phyloP scores from a whole-genome alignment of 2,888 invertebrate genomes.

The Allophyes oxyacanthae region DNA sequence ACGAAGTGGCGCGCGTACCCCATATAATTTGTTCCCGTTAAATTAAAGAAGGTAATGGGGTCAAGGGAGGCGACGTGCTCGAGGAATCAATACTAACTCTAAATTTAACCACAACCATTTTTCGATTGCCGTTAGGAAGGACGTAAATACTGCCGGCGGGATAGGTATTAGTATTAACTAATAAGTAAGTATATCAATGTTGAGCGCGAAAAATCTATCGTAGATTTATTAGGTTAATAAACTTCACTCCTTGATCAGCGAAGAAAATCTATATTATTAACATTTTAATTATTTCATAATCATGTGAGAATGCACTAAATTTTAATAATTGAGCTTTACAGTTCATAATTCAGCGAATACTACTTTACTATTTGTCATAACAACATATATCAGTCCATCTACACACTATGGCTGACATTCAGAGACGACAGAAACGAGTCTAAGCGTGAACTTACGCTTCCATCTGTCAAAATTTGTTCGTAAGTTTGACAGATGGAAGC shows the following conservation, averaged over 20 bases:
- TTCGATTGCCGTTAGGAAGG: constrained; percentile 25
- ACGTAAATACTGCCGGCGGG: constrained; percentile 3
- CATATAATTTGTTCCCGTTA: constrained; percentile 52
- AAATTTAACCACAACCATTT: constrained; percentile 35
- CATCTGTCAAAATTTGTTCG: too few species aligned
- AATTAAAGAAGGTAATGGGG: constrained; percentile 56
- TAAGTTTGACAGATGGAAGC: too few species aligned
- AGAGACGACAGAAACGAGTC: too few species aligned
- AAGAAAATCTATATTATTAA: too few species aligned
- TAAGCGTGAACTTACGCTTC: too few species aligned
- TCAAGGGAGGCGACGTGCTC: constrained; percentile 61
- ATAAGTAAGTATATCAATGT: neutral
- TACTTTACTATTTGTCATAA: constrained; percentile 5
- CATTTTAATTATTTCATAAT: too few species aligned
- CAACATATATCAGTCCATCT: constrained; percentile 20
- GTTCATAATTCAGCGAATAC: neutral
- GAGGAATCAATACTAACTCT: constrained; percentile 59
- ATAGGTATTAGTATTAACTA: too few species aligned
- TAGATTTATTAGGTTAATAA: too few species aligned
- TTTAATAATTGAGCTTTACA: too few species aligned
- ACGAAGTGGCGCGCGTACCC: constrained; percentile 41
- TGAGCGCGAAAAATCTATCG: neutral
- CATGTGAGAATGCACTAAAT: too few species aligned
- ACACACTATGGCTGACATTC: too few species aligned
- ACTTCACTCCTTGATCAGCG: too few species aligned